phyloP scores from a whole-genome alignment of 2,797 vertebrate species.

The Knipowitschia caucasica region DNA sequence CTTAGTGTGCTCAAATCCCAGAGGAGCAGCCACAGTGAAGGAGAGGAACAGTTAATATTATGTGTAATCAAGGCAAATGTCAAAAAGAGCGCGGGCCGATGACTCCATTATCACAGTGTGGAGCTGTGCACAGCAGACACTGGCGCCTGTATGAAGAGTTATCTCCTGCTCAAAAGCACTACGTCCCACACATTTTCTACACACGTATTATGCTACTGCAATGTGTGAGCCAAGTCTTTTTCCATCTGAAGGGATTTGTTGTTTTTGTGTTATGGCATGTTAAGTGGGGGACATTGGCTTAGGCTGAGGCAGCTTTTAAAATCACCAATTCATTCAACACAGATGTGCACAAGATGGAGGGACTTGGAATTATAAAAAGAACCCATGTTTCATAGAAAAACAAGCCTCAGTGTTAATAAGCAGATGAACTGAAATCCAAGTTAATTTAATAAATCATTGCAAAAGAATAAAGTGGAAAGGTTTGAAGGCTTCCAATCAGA shows the following conservation, averaged over 20 bases:
- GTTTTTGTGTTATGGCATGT: background rate
- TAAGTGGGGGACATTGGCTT: background rate
- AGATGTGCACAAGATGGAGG: background rate
- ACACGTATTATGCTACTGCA: conserved; percentile 6
- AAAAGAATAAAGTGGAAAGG: background rate
- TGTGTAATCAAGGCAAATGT: conserved; percentile 56
- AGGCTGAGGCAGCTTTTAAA: background rate
- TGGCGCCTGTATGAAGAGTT: conserved; percentile 12
- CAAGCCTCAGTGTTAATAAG: background rate
- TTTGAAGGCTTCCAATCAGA: conserved; percentile 10
- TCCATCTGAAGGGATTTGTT: conserved; percentile 4
- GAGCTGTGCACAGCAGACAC: conserved; percentile 30
- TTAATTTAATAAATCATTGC: background rate
- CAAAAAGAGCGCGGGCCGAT: conserved; percentile 35
- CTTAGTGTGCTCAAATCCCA: conserved; percentile 15
- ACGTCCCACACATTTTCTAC: conserved; percentile 35
- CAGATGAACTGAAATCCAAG: background rate
- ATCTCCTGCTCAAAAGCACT: conserved; percentile 23
- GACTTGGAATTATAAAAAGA: background rate
- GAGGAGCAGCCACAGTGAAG: conserved; percentile 4
- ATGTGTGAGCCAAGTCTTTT: conserved; percentile 20
- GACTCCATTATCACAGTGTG: conserved; percentile 41
- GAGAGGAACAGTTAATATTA: conserved; percentile 36
- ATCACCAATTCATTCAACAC: background rate
- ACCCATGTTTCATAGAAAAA: background rate